Conservation (phyloP, 2,797 vertebrate genomes). For the Benthosema pterotum region DNA sequence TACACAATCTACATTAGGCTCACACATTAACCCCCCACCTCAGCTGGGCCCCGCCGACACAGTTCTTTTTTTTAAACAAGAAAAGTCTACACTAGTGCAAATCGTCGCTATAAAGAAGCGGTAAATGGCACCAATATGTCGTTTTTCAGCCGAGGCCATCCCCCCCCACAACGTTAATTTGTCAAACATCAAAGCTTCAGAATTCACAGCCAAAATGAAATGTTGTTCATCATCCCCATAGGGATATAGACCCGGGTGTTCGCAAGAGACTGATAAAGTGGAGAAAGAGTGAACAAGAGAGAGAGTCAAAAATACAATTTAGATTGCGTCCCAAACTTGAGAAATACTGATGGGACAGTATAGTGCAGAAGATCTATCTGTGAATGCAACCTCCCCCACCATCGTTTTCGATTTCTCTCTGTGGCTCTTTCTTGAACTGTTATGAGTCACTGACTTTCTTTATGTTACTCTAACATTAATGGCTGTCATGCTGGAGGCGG, state of each 20-base stretch:
- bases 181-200: constrained; percentile 33
- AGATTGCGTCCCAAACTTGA: constrained; percentile 50
- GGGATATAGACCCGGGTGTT: constrained; percentile 38
- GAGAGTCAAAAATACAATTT: constrained; percentile 8
- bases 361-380: constrained; percentile 8
- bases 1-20: constrained; percentile 62
- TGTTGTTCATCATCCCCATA: constrained; percentile 31
- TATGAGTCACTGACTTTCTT: background rate
- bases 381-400: constrained; percentile 1
- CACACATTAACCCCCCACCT: constrained; percentile 59
- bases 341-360: constrained; percentile 30
- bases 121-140: constrained; percentile 23
- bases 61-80: constrained; percentile 55
- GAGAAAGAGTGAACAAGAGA: constrained; percentile 19
- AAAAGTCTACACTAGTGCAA: constrained; percentile 54
- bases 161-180: constrained; percentile 42
- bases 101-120: constrained; percentile 45
- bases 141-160: constrained; percentile 26
- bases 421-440: background rate
- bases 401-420: constrained; percentile 4
- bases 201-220: constrained; percentile 30
- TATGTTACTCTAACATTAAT: background rate
- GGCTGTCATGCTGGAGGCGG: constrained; percentile 18
- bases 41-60: constrained; percentile 55
- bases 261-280: constrained; percentile 14